phyloP scores from a whole-genome alignment of 2,797 vertebrate species.

The Smutsia temminckii region DNA sequence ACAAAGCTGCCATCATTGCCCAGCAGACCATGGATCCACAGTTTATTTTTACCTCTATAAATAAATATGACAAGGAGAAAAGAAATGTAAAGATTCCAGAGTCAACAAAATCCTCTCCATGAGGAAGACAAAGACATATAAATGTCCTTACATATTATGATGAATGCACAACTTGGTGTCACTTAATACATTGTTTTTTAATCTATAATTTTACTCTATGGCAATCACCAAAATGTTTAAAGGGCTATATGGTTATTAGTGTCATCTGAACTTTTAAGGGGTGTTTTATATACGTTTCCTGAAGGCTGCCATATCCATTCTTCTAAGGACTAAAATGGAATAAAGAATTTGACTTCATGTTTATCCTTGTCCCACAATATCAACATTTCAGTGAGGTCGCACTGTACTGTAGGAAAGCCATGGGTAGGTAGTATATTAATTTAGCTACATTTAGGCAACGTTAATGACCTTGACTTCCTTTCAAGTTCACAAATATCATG shows the following conservation, averaged over 20 bases:
- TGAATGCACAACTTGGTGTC: not conserved
- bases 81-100: constrained; percentile 44
- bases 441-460: constrained; percentile 3
- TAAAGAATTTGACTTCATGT: constrained; percentile 21
- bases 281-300: not conserved
- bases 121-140: constrained; percentile 36
- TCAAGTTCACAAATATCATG: constrained; percentile 16
- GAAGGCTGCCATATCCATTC: not conserved
- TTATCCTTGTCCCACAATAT: not conserved
- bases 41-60: constrained; percentile 60
- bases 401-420: not conserved
- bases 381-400: not conserved
- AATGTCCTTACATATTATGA: not conserved
- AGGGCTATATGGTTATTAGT: not conserved
- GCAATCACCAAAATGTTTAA: constrained; percentile 25
- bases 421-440: not conserved
- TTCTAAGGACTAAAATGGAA: constrained; percentile 36
- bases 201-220: constrained; percentile 45
- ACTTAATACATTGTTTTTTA: not conserved
- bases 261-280: constrained; percentile 17
- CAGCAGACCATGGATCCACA: not conserved
- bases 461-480: constrained; percentile 13
- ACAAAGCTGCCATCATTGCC: constrained; percentile 45
- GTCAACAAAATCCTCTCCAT: constrained; percentile 46
- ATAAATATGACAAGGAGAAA: constrained; percentile 41